These are phyloP conservation scores for Drosophila vallismaia DNA, from an alignment of 2,888 invertebrate species.

Conservation along the genomic window DNA sequence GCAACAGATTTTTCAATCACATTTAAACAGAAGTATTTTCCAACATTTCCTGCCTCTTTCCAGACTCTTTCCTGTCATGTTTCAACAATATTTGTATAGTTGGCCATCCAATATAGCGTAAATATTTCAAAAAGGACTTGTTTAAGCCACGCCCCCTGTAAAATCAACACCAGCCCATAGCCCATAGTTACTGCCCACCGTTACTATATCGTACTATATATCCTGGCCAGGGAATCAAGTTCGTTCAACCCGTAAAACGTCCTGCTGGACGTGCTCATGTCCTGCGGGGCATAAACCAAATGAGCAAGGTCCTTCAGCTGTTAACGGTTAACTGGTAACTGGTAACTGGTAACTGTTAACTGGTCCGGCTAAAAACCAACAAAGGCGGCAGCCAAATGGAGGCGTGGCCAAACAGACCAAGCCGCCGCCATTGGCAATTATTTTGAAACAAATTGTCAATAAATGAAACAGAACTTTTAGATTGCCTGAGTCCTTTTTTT, in stretches of 20 bases:
- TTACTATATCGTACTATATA: too few species aligned
- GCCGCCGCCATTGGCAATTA: constrained; percentile 57
- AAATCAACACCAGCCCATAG: constrained; percentile 7
- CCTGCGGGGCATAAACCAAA: constrained; percentile 38
- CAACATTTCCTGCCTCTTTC: background rate
- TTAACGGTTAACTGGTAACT: constrained; percentile 20
- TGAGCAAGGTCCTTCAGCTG: constrained; percentile 31
- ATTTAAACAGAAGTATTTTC: background rate
- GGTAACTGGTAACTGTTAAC: constrained; percentile 19
- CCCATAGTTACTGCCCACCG: background rate
- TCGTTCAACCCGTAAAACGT: constrained; percentile 18
- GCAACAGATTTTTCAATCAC: background rate
- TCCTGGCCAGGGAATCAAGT: background rate
- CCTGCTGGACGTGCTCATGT: constrained; percentile 27
- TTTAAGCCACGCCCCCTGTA: constrained; percentile 1
- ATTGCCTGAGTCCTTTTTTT: constrained; percentile 50
- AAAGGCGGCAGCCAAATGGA: background rate
- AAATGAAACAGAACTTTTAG: constrained; percentile 63
- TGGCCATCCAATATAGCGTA: constrained; percentile 1
- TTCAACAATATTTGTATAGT: constrained; percentile 7
- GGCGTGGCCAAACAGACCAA: constrained; percentile 11
- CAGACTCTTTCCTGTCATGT: too few species aligned
- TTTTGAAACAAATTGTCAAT: constrained; percentile 68
- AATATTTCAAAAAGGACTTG: constrained; percentile 5
- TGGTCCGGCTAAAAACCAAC: constrained; percentile 11